Percentiles rank a stretch among this genome's conserved stretches.
Evolutionary conservation across 2,113 vertebrate genomes (phyloP).

Genomic region (Malurus alboscapulatus): DNA sequence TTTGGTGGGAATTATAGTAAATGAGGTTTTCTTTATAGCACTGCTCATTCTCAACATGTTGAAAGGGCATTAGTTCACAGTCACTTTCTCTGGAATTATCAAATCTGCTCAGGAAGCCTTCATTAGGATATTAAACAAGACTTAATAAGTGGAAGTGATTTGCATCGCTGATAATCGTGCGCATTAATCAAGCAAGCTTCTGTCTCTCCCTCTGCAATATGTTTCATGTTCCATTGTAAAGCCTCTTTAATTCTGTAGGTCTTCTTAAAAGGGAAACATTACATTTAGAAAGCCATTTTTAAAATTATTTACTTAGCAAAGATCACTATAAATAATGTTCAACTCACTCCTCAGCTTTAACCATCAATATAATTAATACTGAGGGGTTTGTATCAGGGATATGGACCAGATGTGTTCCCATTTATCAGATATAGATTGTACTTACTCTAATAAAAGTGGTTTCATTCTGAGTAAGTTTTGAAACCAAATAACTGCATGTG

Average conservation of each 20-base stretch:
- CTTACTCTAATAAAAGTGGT: conserved; percentile 73
- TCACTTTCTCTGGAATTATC: conserved; percentile 85
- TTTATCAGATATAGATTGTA: conserved; percentile 70
- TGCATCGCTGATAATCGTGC: conserved; percentile 95
- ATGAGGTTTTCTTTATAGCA: conserved; percentile 80
- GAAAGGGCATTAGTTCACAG: conserved; percentile 83
- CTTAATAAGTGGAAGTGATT: conserved; percentile 99
- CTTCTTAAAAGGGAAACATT: conserved; percentile 90
- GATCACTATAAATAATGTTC: conserved; percentile 79
- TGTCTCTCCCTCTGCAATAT: conserved; percentile 87
- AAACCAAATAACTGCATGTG: conserved; percentile 64
- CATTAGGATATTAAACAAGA: conserved; percentile 99
- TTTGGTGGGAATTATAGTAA: conserved; percentile 78
- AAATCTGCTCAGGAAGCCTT: conserved; percentile 96
- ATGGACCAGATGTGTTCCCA: conserved; percentile 75
- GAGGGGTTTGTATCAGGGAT: conserved; percentile 58
- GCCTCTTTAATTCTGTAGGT: conserved; percentile 90
- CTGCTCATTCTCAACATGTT: conserved; percentile 75
- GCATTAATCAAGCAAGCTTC: conserved; percentile 98
- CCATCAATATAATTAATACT: conserved; percentile 77
- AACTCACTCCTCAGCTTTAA: conserved; percentile 74
- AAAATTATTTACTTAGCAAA: conserved; percentile 82
- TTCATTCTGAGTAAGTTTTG: conserved; percentile 61
- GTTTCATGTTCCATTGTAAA: conserved; percentile 89
- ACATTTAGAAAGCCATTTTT: conserved; percentile 82